Evolutionary conservation across 2,888 invertebrate species (phyloP).

Genomic region (Ophion ellenae): DNA sequence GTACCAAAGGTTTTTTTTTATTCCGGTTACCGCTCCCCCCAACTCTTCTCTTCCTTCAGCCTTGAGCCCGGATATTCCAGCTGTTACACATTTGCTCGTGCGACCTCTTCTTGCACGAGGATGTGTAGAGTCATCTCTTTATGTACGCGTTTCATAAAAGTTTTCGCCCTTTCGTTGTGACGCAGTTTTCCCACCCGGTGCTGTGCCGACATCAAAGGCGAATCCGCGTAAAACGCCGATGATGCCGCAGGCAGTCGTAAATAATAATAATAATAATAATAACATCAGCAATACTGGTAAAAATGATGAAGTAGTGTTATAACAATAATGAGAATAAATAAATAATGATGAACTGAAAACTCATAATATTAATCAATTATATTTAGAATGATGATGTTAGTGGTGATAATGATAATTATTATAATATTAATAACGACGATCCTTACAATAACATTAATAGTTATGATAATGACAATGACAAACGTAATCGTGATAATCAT

Average conservation of each 20-base stretch:
- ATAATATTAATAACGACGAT: neutral
- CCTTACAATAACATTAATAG: no score
- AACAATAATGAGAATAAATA: neutral
- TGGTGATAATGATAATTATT: neutral
- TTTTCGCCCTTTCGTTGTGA: neutral
- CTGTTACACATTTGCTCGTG: neutral
- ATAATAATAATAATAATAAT: neutral
- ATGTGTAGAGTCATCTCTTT: neutral
- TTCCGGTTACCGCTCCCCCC: neutral
- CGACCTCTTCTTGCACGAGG: neutral
- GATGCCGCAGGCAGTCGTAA: neutral
- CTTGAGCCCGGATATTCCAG: slow-evolving; percentile 1
- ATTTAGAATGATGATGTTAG: neutral
- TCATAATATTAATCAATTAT: neutral
- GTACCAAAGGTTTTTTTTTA: neutral
- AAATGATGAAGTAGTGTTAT: neutral
- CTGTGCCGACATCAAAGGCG: neutral
- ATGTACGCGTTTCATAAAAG: neutral
- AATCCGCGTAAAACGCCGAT: neutral
- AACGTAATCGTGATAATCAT: no score
- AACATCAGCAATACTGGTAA: neutral
- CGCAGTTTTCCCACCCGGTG: neutral
- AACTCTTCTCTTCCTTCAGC: neutral
- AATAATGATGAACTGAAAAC: neutral
- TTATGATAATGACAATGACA: no score